Evolutionary conservation across 1,140 invertebrate species (phyloP), one percentile per base, ranked within the genome.

Genomic region (Drosophila kohkoa): DNA sequence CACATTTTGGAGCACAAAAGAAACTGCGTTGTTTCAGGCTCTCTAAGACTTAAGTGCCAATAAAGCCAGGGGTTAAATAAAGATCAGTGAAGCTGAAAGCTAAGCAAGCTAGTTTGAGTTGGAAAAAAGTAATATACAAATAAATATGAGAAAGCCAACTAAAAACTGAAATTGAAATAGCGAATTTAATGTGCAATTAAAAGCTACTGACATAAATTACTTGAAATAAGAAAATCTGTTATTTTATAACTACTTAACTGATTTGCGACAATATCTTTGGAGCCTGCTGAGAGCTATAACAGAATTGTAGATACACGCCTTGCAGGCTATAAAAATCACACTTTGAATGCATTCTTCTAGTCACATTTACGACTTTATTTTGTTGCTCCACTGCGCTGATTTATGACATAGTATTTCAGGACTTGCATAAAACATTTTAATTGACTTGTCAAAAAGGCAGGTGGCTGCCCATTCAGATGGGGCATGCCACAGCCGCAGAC

Each of bases 21-120:
- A 57, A 57, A 16, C 15, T 74, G 71, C 65, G 73, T 60, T 66
- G 70, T 65, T 41, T 58, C 28, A 54, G 65, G 77, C 69, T 77
- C 74, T 15, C 28, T 43, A 49, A 79, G 43, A 51, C 72, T 70
- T 70, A 74, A 79, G 76, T 74, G 82, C 69, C 79, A 88, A 86
- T 86, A 87, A 70, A 77, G 65, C 28, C 13, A 45, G 28, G 7
- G 8, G 30, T 54, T 54, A 35, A 7, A 5, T 6, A 54, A 54
- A 65, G 20, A 32, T 20, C 38, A 16, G 1, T 45, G 16, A n/a
- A 38, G 30, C 7, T 43, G 15, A 63, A 75, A 55, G 51, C 35
- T 43, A 28, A 68, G n/a, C 15, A 51, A 62, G 59, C 49, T 63
- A 64, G 41, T 73, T 74, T 43, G 25, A 65, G 5, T 16, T 3